Conservation (phyloP, 2,113 vertebrate genomes). For the Microcebus ravelobensis region DNA sequence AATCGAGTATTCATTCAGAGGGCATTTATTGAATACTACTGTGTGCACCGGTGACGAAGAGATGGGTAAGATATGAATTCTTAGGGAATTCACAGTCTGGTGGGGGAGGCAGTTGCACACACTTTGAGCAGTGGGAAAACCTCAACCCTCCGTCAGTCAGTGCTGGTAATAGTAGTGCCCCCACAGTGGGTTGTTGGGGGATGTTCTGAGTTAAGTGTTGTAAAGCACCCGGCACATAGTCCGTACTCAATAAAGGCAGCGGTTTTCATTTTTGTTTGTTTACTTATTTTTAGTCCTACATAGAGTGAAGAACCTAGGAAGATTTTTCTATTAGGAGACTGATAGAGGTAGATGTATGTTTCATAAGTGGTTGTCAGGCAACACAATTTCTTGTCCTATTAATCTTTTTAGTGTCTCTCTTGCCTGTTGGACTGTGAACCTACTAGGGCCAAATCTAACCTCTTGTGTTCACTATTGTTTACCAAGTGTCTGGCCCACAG, state of each 20-base stretch:
- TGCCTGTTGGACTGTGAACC: background rate
- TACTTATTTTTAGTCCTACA: background rate
- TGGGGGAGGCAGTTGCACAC: background rate
- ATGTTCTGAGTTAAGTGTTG: background rate
- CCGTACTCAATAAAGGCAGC: background rate
- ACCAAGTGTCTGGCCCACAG: background rate
- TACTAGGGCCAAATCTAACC: background rate
- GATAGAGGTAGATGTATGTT: background rate
- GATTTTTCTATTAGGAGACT: background rate
- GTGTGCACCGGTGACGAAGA: background rate
- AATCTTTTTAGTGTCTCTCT: background rate
- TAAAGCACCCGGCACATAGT: background rate
- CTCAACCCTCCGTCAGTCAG: background rate
- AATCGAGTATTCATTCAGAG: background rate
- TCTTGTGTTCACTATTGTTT: background rate
- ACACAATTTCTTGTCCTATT: background rate
- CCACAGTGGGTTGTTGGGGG: background rate
- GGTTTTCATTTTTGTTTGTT: background rate
- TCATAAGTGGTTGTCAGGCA: background rate
- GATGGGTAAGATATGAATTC: background rate
- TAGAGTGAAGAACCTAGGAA: background rate
- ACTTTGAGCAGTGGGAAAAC: background rate
- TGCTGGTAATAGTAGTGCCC: background rate
- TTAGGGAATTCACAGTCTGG: background rate
- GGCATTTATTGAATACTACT: background rate